Percentiles rank a stretch among this genome's conserved stretches.
Evolutionary conservation across 2,888 invertebrate genomes (phyloP).

Genomic region (Serrognathus titanus): DNA sequence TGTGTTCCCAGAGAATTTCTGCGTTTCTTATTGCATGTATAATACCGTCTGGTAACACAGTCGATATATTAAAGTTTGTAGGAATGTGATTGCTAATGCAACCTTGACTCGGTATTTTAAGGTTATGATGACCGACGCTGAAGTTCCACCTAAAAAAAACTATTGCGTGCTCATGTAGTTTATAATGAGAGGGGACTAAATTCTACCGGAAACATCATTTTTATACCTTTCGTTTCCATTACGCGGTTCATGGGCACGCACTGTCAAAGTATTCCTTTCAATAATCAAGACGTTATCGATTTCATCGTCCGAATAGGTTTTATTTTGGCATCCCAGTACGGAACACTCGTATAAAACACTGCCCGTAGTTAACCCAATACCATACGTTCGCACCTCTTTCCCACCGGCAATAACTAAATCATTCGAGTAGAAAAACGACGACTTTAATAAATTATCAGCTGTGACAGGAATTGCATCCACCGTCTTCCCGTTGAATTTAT

Average conservation of each 20-base stretch:
- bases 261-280: constrained; percentile 78
- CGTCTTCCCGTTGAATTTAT: constrained; percentile 85
- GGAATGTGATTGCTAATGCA: constrained; percentile 39
- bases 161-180: neutral
- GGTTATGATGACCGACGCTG: constrained; percentile 85
- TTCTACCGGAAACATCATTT: neutral
- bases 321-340: constrained; percentile 67
- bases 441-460: constrained; percentile 80
- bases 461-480: constrained; percentile 85
- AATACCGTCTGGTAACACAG: constrained; percentile 69
- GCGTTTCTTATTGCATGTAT: constrained; percentile 52
- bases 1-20: constrained; percentile 38
- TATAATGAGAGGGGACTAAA: too few species aligned
- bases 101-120: constrained; percentile 57
- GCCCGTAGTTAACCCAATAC: constrained; percentile 73
- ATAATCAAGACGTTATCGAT: constrained; percentile 66
- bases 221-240: constrained; percentile 77
- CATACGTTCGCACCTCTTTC: constrained; percentile 81
- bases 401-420: constrained; percentile 86
- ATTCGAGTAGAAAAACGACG: constrained; percentile 83
- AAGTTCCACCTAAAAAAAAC: constrained; percentile 78
- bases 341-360: constrained; percentile 75
- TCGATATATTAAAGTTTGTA: constrained; percentile 57
- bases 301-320: constrained; percentile 53
- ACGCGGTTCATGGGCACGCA: constrained; percentile 84